A percentile compares a stretch with the other conserved stretches of the same genome.
Conservation (phyloP, 2,113 vertebrate species). For the Aegypius monachus region DNA sequence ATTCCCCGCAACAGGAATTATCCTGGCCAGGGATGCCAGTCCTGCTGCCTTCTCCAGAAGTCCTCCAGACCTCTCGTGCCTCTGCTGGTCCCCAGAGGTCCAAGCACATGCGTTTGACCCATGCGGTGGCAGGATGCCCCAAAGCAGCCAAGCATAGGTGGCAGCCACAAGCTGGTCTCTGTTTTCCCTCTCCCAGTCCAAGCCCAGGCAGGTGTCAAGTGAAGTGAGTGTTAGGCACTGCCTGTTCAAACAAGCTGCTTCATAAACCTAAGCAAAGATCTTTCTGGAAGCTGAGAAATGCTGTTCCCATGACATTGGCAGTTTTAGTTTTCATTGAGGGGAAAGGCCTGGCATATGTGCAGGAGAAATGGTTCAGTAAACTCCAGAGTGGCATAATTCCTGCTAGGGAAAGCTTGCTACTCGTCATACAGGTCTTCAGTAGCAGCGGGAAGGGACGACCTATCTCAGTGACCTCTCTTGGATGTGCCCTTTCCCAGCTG, state of each 20-base stretch:
- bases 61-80: background rate
- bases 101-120: background rate
- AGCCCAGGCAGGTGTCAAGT: background rate
- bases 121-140: background rate
- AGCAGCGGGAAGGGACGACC: background rate
- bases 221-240: background rate
- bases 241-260: background rate
- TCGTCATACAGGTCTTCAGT: background rate
- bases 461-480: background rate
- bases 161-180: background rate
- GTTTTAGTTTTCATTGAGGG: background rate
- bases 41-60: background rate
- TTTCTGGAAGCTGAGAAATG: background rate
- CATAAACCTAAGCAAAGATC: background rate
- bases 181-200: background rate
- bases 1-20: background rate
- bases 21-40: background rate
- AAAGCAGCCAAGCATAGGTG: background rate
- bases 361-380: background rate
- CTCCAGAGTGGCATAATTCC: background rate
- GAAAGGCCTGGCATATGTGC: rapidly evolving
- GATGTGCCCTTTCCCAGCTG: background rate
- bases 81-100: background rate
- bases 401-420: background rate
- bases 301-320: background rate